Evolutionary conservation across 2,113 vertebrate species (phyloP).

Genomic region (Pristiophorus japonicus): DNA sequence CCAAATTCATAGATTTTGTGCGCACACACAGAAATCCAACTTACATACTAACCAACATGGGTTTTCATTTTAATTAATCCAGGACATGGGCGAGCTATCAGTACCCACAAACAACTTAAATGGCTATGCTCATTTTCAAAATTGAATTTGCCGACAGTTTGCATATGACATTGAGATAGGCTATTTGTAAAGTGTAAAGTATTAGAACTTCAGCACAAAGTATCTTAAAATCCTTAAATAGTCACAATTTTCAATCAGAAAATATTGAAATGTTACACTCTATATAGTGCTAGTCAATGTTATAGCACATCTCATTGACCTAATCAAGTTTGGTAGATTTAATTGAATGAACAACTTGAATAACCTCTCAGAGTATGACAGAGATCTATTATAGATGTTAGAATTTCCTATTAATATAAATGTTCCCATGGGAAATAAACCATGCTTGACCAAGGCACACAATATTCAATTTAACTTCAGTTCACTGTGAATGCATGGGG

Average conservation of each 20-base stretch:
- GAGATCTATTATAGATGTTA: conserved; percentile 36
- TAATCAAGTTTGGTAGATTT: conserved; percentile 35
- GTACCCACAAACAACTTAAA: neutral
- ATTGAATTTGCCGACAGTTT: conserved; percentile 18
- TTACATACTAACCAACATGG: neutral
- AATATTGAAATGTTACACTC: conserved; percentile 4
- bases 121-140: neutral
- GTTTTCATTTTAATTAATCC: neutral
- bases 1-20: neutral
- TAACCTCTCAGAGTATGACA: conserved; percentile 34
- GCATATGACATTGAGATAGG: neutral
- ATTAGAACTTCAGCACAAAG: neutral
- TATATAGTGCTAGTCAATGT: neutral
- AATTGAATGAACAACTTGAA: conserved; percentile 37
- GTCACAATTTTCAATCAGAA: neutral
- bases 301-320: conserved; percentile 34
- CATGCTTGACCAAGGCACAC: conserved; percentile 36
- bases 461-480: conserved; percentile 28
- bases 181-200: neutral
- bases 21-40: neutral
- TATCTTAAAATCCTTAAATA: conserved; percentile 24
- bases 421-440: conserved; percentile 36
- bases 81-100: neutral
- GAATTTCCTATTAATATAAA: conserved; percentile 37
- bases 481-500: neutral